Evolutionary conservation across 2,888 invertebrate genomes (phyloP).

Genomic region (Fabriciana adippe): DNA sequence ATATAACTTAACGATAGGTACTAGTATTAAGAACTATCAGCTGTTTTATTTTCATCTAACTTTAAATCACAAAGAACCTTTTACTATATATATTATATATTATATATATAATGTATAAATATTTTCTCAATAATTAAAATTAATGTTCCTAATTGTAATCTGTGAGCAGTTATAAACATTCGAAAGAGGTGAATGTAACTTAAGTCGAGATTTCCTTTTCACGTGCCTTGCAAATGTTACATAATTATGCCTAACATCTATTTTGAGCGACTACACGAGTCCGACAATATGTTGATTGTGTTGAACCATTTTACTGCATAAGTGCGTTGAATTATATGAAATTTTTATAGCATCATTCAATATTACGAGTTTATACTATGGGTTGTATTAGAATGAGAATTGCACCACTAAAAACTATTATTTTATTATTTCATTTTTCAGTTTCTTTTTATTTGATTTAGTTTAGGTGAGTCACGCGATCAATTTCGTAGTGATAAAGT

Average conservation of each 20-base stretch:
- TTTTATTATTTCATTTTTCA: slow-evolving; percentile 1
- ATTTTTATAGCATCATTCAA: not conserved
- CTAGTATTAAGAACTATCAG: too few species aligned
- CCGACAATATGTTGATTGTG: slow-evolving; percentile 16
- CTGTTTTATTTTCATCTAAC: too few species aligned
- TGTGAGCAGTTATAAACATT: not conserved
- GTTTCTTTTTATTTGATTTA: not conserved
- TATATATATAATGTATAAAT: too few species aligned
- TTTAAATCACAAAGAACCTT: not conserved
- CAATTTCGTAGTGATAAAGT: too few species aligned
- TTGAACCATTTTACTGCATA: slow-evolving; percentile 1
- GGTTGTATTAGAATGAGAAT: too few species aligned
- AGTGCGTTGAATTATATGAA: not conserved
- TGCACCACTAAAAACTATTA: not conserved
- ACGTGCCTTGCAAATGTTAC: slow-evolving; percentile 27
- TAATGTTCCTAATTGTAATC: not conserved
- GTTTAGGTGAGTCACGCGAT: not conserved
- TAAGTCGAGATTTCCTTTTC: slow-evolving; percentile 28
- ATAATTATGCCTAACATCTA: slow-evolving; percentile 22
- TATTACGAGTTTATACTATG: too few species aligned
- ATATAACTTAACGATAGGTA: too few species aligned
- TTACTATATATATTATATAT: too few species aligned
- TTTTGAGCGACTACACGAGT: slow-evolving; percentile 23
- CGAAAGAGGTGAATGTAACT: slow-evolving; percentile 31
- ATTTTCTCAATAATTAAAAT: too few species aligned